Evolutionary conservation across 2,888 invertebrate species (phyloP), one percentile per base, ranked within the genome.

Genomic region (Patella caerulea): DNA sequence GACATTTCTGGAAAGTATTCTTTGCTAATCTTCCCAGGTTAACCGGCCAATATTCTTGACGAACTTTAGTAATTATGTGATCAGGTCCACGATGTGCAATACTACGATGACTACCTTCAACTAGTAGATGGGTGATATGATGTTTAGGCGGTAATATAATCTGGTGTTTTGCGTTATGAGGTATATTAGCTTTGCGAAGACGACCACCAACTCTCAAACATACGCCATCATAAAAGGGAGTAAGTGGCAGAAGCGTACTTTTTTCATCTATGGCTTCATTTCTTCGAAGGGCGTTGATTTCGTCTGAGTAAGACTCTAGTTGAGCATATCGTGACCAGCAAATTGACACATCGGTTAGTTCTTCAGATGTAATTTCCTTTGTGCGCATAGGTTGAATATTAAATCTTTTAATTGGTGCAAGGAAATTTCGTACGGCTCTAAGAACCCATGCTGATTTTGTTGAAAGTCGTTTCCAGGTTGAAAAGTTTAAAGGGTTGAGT

Each of bases 161-260:
- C 4, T 83, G 83, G 52, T 84, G 81, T 24, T 80, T 85, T 9
- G 54, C 52, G 34, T 72, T 12, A 14, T 56, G 11, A 29, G 78
- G 56, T 19, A 81, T 29, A 29, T 71, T 24, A 5, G 83, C 53
- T 2, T 76, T 75, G 55, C 78, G 73, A 5, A 85, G 52, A 19
- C 83, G 59, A 14, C 83, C 83, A 14, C 78, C 81, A 17, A 83
- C 78, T 65, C 83, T 54, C 29, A 83, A 29, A 3, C 82, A 5
- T 4, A 79, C 82, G 19, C 73, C 70, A n/a, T 17, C 5, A 14
- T 52, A 69, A 54, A 80, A 15, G 17, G 65, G 74, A 56, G 34
- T 34, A 34, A 34, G 34, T 34, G 34, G n/a, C n/a, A n/a, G n/a
- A n/a, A n/a, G n/a, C n/a, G n/a, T n/a, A n/a, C n/a, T n/a, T n/a